Conservation (phyloP, 2,888 invertebrate genomes). For the Prenolepis imparis region DNA sequence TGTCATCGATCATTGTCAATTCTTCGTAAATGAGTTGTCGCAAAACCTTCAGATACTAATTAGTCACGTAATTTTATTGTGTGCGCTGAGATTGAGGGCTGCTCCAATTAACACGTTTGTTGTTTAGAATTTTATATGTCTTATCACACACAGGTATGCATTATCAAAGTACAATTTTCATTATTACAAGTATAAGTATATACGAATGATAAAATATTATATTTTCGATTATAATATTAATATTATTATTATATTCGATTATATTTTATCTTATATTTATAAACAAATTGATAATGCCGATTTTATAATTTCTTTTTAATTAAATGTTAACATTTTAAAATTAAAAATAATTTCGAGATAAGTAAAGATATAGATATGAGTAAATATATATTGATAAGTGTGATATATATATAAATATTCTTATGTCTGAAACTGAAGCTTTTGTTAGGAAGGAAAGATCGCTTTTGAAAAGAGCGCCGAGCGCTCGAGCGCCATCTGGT, state of each 20-base stretch:
- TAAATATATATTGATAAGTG: background rate
- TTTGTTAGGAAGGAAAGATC: background rate
- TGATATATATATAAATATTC: background rate
- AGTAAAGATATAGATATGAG: background rate
- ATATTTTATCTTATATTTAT: no score
- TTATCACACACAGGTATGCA: no score
- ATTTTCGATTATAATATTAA: no score
- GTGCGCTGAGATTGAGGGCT: background rate
- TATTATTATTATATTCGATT: no score
- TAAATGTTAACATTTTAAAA: background rate
- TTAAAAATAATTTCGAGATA: background rate
- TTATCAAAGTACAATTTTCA: no score
- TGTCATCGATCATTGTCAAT: constrained; percentile 24
- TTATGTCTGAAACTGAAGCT: background rate
- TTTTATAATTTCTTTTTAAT: background rate
- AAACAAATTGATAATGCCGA: no score
- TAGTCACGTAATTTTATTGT: background rate
- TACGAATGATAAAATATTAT: no score
- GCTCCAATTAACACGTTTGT: background rate
- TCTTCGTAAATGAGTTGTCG: constrained; percentile 14
- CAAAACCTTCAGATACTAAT: background rate
- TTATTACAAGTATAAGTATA: no score
- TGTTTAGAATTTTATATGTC: no score
- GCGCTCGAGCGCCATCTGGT: constrained; percentile 42
- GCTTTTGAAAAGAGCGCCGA: constrained; percentile 66